These are phyloP conservation scores for Trachelus stipa DNA, from an alignment of 2,888 invertebrate species.

Conservation along the genomic window DNA sequence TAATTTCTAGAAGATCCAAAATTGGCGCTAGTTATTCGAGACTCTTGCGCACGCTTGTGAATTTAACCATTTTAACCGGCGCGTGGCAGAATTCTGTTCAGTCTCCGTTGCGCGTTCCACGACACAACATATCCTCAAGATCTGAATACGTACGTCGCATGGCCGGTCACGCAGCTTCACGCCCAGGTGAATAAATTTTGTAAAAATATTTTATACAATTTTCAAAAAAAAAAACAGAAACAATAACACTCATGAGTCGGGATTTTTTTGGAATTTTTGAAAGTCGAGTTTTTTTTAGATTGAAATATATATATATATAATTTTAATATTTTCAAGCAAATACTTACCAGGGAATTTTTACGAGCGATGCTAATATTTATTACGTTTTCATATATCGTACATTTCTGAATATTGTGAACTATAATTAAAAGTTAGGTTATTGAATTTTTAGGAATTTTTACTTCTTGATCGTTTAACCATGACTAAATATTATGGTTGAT, in stretches of 20 bases:
- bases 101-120: conserved; percentile 47
- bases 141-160: not conserved
- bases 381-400: not conserved
- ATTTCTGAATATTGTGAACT: not conserved
- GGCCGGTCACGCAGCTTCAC: not conserved
- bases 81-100: conserved; percentile 43
- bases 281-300: not conserved
- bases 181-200: not conserved
- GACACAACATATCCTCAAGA: conserved; percentile 24
- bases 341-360: not conserved
- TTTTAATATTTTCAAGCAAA: not conserved
- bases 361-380: not conserved
- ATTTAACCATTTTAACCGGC: conserved; percentile 43
- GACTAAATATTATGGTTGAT: no score
- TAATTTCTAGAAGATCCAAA: not conserved
- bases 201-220: not conserved
- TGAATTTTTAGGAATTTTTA: not conserved
- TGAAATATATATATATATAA: not conserved
- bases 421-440: not conserved
- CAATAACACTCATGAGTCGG: not conserved
- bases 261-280: not conserved
- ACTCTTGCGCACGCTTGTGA: conserved; percentile 46
- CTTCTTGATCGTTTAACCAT: not conserved
- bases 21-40: conserved; percentile 25
- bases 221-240: no score